A percentile compares a stretch with the other conserved stretches of the same genome.
Evolutionary conservation across 2,888 invertebrate genomes (phyloP).

Genomic region (Morpho achilles): DNA sequence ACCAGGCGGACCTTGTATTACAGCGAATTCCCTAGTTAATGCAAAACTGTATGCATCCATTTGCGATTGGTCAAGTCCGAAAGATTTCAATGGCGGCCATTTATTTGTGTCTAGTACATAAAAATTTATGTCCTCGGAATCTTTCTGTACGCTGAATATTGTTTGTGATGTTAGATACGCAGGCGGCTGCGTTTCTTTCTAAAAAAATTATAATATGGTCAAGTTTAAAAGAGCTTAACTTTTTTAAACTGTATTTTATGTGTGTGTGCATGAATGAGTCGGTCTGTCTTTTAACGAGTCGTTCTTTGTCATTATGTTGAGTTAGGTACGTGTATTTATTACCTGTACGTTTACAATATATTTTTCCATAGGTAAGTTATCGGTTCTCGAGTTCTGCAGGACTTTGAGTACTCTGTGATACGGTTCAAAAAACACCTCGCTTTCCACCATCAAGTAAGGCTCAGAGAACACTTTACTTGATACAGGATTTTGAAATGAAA

Average conservation of each 20-base stretch:
- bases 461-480: conserved; percentile 52
- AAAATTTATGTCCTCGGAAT: conserved; percentile 46
- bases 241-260: too few species aligned
- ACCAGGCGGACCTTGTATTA: conserved; percentile 93
- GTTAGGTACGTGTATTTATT: conserved; percentile 7
- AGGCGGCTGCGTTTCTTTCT: conserved; percentile 53
- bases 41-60: conserved; percentile 82
- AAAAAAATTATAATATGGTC: conserved; percentile 22
- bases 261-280: too few species aligned
- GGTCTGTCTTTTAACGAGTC: too few species aligned
- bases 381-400: conserved; percentile 77
- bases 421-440: conserved; percentile 89
- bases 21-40: conserved; percentile 83
- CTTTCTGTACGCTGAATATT: conserved; percentile 42
- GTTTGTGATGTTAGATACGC: conserved; percentile 59
- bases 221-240: too few species aligned
- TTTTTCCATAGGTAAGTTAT: conserved; percentile 82
- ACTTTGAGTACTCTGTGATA: conserved; percentile 86
- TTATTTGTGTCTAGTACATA: conserved; percentile 48
- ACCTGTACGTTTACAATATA: conserved; percentile 83
- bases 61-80: conserved; percentile 83
- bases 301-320: too few species aligned
- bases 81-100: conserved; percentile 66
- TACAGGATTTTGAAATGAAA: conserved; percentile 61
- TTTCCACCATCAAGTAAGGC: conserved; percentile 84